A percentile compares a stretch with the other conserved stretches of the same genome.
Evolutionary conservation across 2,113 vertebrate species (phyloP).

Genomic region (Zapornia atra): DNA sequence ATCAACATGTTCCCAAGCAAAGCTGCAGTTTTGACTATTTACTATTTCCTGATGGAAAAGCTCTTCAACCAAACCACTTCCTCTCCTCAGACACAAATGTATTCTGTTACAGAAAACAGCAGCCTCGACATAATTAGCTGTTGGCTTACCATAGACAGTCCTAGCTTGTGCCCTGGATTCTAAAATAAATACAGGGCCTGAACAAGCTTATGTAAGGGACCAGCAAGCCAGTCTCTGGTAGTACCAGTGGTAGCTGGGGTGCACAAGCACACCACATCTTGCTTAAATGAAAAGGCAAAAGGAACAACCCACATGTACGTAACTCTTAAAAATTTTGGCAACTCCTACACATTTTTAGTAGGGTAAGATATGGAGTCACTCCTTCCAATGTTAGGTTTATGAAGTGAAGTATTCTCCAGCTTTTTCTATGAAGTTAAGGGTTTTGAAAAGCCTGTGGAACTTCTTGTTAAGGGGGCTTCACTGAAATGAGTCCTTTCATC

Average conservation of each 20-base stretch:
- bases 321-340: neutral
- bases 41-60: neutral
- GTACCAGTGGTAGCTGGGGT: neutral
- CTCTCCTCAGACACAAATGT: neutral
- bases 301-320: neutral
- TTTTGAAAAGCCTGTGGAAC: neutral
- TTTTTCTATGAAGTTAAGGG: neutral
- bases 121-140: neutral
- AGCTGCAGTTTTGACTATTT: neutral
- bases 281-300: neutral
- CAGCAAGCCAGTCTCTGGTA: neutral
- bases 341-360: neutral
- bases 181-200: slow-evolving; percentile 1
- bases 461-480: neutral
- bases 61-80: neutral
- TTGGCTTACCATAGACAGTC: neutral
- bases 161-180: neutral
- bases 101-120: neutral
- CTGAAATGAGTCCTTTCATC: neutral
- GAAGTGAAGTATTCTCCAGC: neutral
- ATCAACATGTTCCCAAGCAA: neutral
- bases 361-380: neutral
- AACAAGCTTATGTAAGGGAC: neutral
- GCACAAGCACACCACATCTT: neutral
- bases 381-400: neutral